phyloP scores from a whole-genome alignment of 2,888 invertebrate species.

The Drosophila borborema region DNA sequence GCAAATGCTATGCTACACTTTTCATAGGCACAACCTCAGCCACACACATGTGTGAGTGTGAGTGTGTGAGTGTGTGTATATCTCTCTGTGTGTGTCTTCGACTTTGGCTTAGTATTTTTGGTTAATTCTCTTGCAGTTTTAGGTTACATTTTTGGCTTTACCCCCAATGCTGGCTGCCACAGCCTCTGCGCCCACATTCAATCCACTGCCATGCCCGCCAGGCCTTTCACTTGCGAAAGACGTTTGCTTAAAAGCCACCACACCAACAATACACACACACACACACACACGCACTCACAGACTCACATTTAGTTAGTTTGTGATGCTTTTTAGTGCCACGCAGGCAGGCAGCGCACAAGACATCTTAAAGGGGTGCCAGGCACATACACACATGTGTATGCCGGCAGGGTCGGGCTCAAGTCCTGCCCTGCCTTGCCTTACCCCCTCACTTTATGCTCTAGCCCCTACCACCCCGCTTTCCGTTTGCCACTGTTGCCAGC shows the following conservation, averaged over 20 bases:
- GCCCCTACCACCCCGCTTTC: background rate
- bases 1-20: conserved; percentile 67
- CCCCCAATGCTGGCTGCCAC: conserved; percentile 61
- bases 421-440: conserved; percentile 10
- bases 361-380: conserved; percentile 70
- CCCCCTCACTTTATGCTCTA: background rate
- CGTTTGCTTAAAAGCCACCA: conserved; percentile 82
- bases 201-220: conserved; percentile 51
- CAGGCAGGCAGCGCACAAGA: conserved; percentile 41
- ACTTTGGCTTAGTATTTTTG: conserved; percentile 82
- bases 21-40: conserved; percentile 66
- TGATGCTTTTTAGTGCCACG: conserved; percentile 70
- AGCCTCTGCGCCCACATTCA: conserved; percentile 27
- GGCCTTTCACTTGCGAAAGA: conserved; percentile 78
- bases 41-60: conserved; percentile 19
- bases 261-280: conserved; percentile 46
- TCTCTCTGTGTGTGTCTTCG: conserved; percentile 62
- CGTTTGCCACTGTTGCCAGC: conserved; percentile 65
- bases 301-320: conserved; percentile 75
- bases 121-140: conserved; percentile 82
- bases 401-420: conserved; percentile 25
- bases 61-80: conserved; percentile 19
- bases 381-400: conserved; percentile 33
- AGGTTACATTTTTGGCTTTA: conserved; percentile 82
- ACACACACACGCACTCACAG: conserved; percentile 14